A percentile compares a stretch with the other conserved stretches of the same genome.
Evolutionary conservation across 1,140 invertebrate genomes (phyloP).

Genomic region (Gryllus bimaculatus): DNA sequence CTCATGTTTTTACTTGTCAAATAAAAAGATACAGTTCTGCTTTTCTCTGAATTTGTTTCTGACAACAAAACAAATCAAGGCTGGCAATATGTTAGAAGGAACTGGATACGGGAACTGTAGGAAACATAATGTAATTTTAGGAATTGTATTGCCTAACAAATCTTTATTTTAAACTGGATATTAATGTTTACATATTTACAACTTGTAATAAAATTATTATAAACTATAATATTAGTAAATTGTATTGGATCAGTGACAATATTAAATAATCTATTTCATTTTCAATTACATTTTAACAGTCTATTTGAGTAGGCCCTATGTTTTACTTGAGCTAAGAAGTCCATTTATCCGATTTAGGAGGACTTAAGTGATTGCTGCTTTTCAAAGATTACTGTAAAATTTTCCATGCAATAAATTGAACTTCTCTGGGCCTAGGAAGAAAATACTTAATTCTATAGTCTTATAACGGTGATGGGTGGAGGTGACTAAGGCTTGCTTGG

Average conservation of each 20-base stretch:
- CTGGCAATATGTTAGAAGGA: not conserved
- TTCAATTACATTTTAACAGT: not conserved
- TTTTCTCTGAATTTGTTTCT: no score
- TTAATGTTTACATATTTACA: not conserved
- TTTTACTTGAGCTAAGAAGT: slow-evolving; percentile 1
- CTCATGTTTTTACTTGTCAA: no score
- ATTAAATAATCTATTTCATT: not conserved
- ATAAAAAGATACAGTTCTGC: no score
- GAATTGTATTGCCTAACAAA: not conserved
- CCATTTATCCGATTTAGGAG: not conserved
- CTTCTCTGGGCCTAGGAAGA: not conserved
- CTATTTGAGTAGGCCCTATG: not conserved
- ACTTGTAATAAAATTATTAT: not conserved
- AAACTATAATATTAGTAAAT: not conserved
- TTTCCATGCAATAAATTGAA: not conserved
- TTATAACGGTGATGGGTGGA: not conserved
- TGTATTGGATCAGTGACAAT: not conserved
- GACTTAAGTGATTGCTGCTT: not conserved
- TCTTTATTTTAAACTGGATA: not conserved
- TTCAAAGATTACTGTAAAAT: not conserved
- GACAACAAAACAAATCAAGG: no score
- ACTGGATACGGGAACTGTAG: not conserved
- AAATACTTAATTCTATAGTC: not conserved
- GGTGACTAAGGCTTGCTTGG: not conserved
- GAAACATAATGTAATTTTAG: not conserved